Evolutionary conservation across 1,140 invertebrate genomes (phyloP).

Genomic region (Heliconius hermathena): DNA sequence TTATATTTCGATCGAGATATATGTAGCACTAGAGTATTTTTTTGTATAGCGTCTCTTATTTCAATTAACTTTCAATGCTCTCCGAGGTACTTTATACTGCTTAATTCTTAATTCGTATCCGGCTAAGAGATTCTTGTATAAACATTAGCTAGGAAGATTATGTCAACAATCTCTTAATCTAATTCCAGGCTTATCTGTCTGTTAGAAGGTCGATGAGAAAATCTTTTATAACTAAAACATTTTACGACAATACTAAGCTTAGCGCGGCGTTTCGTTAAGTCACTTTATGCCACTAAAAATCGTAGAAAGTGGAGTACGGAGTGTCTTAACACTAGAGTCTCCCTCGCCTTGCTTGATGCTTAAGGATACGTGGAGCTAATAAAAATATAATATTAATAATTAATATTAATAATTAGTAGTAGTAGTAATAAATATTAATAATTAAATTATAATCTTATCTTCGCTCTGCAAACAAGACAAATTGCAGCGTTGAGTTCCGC

Average conservation of each 20-base stretch:
- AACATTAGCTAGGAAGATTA: conserved; percentile 9
- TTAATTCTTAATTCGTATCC: neutral
- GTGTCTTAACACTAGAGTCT: neutral
- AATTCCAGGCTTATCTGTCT: neutral
- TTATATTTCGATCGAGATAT: too few species aligned
- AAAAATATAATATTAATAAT: neutral
- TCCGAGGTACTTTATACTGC: neutral
- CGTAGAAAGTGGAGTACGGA: neutral
- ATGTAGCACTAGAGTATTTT: too few species aligned
- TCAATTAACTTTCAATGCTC: neutral
- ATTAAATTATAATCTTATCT: too few species aligned
- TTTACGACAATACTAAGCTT: neutral
- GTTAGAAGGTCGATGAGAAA: neutral
- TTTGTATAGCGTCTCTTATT: neutral
- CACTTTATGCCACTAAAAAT: too few species aligned
- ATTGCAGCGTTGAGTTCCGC: too few species aligned
- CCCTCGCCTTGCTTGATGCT: neutral
- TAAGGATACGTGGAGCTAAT: neutral
- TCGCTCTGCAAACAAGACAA: too few species aligned
- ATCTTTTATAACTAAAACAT: neutral
- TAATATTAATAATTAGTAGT: too few species aligned
- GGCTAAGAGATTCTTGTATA: neutral
- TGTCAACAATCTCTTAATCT: conserved; percentile 3
- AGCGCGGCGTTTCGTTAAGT: too few species aligned
- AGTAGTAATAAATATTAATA: too few species aligned